Base-by-base conservation (phyloP, 2,888 invertebrate species). In the Meteorus colon region DNA sequence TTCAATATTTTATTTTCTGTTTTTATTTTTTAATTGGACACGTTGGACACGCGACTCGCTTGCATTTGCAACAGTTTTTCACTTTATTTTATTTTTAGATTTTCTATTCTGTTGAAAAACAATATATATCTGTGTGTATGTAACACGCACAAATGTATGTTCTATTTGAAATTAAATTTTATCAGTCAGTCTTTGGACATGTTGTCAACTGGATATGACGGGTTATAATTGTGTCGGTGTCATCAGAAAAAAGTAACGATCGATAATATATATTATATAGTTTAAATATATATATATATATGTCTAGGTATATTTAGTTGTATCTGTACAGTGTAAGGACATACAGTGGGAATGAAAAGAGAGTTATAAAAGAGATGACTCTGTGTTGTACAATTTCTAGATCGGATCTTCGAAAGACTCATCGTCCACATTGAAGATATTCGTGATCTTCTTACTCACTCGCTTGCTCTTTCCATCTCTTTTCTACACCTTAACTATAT, bases 341-440 rank as follows among this genome's bases (percentile, higher is more conserved):
- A 19, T 12, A 41, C 41, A 55, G 55, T 10, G 55, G 19, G 19
- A 16, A 65, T 12, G 19, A 45, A 12, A 45, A 48, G 19, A 72
- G n/a, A 29, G 19, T 45, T 27, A 72, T 29, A 31, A 27, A 31
- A 29, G 34, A 31, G 29, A 24, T 19, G 27, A 34, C 1, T 6
- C 55, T 63, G 65, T 69, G 75, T 77, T 55, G 55, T 55, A 55
- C 19, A 55, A 55, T 72, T 74, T 77, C 75, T 68, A 77, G 76
- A 78, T 78, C 66, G 72, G 69, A 55, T 55, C 55, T 55, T 55
- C 19, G 19, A 8, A 19, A 19, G 19, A 55, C 55, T 55, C 72
- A 31, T 29, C 65, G 66, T 60, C 45, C 59, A n/a, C 27, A 24
- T 12, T 37, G 41, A 19, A 55, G n/a, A 55, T 19, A 19, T 19